Conservation (phyloP, 2,113 vertebrate species). For the Myocastor coypus region DNA sequence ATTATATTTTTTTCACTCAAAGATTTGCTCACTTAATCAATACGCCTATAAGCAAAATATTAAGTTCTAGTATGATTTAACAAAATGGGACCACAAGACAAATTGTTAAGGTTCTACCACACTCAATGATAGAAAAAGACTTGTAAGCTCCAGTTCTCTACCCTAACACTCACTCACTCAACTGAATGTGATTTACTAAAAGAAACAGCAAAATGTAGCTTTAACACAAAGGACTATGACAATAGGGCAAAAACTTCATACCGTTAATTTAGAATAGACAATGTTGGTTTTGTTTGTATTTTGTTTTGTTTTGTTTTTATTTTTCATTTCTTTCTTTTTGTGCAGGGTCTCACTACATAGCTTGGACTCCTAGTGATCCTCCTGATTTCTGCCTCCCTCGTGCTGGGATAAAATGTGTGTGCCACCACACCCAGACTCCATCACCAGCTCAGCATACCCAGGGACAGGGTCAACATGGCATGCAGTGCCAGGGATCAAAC, state of each 20-base stretch:
- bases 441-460: too few species aligned
- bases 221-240: not conserved
- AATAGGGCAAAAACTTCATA: not conserved
- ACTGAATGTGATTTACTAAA: not conserved
- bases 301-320: too few species aligned
- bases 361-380: too few species aligned
- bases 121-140: not conserved
- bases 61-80: not conserved
- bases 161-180: not conserved
- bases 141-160: not conserved
- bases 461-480: too few species aligned
- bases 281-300: not conserved
- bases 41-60: not conserved
- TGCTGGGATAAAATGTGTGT: too few species aligned
- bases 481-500: too few species aligned
- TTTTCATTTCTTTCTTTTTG: too few species aligned
- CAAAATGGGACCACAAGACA: not conserved
- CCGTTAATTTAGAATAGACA: not conserved
- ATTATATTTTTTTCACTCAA: not conserved
- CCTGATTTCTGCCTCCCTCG: too few species aligned
- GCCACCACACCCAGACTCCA: too few species aligned
- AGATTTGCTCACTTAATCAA: not conserved
- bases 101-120: not conserved
- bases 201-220: slow-evolving; percentile 3
- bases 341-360: too few species aligned